Evolutionary conservation across 2,888 invertebrate species (phyloP), one percentile per base, ranked within the genome.

Genomic region (Odontocerum albicorne): DNA sequence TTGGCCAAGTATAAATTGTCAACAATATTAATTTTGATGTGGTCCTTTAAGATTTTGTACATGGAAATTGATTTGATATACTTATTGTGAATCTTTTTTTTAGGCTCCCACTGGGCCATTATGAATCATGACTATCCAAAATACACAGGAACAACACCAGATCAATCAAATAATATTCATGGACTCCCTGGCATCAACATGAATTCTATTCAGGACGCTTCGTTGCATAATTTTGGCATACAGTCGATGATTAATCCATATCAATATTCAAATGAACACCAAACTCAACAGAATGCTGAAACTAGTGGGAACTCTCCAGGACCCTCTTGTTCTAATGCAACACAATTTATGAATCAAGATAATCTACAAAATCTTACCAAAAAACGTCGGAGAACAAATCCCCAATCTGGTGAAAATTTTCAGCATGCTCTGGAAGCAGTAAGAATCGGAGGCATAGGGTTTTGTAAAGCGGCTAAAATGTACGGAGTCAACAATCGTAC

Each of bases 401-500:
- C 90, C 0, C 91, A 90, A 69, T 85, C 87, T 1, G 90, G 89
- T 65, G 90, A 90, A 67, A 90, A 90, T 68, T 91, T 91, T 71
- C 86, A 88, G 62, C 77, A 86, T 27, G 91, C 91, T 0, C 72
- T 91, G 44, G 90, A 91, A 66, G 91, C 90, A 0, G 91, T 91
- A 1, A 81, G 90, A 58, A 86, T 85, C 65, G 91, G 91, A 16
- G 89, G 90, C 32, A 89, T 91, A 63, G 91, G 91, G 1, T 91
- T 91, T 71, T 91, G 91, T 71, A 90, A 90, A 66, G 91, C 91
- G 6, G 91, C 91, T 0, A 78, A 89, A 46, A 82, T 90, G 73
- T 91, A 88, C 70, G 91, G 91, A 21, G 90, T 92, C 12, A 91
- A 91, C 71, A 91, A 91, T 72, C 80, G 91, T 52, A 91, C 91